A percentile compares a stretch with the other conserved stretches of the same genome.
Evolutionary conservation across 2,113 vertebrate genomes (phyloP).

Genomic region (Lutjanus erythropterus): DNA sequence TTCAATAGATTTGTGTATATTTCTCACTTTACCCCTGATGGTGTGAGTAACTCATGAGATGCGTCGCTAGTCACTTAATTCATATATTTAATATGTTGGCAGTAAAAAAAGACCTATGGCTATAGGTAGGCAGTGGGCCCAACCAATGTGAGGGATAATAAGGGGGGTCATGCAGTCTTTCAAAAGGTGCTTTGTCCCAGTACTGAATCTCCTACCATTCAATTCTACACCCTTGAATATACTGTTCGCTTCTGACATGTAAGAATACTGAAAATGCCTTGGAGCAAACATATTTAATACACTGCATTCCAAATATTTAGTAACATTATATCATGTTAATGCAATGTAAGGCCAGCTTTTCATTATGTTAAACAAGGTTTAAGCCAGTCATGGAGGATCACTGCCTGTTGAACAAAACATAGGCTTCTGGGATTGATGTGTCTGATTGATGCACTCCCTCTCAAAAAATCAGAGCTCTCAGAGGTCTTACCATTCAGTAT

Average conservation of each 20-base stretch:
- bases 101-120: too few species aligned
- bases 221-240: too few species aligned
- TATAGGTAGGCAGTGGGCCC: too few species aligned
- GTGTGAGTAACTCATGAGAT: too few species aligned
- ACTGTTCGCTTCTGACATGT: not conserved
- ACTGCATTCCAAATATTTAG: constrained; percentile 25
- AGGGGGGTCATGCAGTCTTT: too few species aligned
- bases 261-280: constrained; percentile 22
- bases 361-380: not conserved
- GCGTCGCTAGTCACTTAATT: too few species aligned
- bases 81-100: too few species aligned
- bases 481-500: constrained; percentile 5
- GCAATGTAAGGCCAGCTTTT: constrained; percentile 24
- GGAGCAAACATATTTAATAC: constrained; percentile 35
- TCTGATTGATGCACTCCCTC: not conserved
- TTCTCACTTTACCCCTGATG: too few species aligned
- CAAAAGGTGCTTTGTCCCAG: too few species aligned
- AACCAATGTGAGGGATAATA: too few species aligned
- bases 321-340: constrained; percentile 28
- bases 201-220: too few species aligned
- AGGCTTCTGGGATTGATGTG: not conserved
- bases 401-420: constrained; percentile 2
- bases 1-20: too few species aligned
- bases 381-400: not conserved
- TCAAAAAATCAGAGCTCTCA: not conserved